These are phyloP conservation scores for Apodemus agrarius DNA, from an alignment of 2,797 vertebrate species.

Conservation along the genomic window DNA sequence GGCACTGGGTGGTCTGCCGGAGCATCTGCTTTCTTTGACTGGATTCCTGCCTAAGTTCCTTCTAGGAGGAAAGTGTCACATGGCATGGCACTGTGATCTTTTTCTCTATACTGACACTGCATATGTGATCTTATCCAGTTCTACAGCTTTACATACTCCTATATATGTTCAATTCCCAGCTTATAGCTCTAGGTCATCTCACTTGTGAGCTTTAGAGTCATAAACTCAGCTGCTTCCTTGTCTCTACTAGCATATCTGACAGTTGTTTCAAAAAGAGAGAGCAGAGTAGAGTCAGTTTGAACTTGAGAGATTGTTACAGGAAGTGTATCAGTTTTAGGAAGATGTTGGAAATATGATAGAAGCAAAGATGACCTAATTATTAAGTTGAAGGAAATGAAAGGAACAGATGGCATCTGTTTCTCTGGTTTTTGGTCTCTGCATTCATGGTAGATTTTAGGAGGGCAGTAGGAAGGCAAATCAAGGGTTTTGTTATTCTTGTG, in stretches of 20 bases:
- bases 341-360: constrained; percentile 47
- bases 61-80: background rate
- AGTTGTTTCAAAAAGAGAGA: constrained; percentile 42
- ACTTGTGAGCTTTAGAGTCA: constrained; percentile 52
- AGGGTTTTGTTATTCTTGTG: constrained; percentile 44
- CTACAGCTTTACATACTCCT: constrained; percentile 34
- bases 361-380: constrained; percentile 54
- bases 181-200: constrained; percentile 25
- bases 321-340: constrained; percentile 46
- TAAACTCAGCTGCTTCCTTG: constrained; percentile 22
- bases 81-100: background rate
- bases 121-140: constrained; percentile 31
- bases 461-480: background rate
- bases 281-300: background rate
- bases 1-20: background rate
- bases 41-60: constrained; percentile 18
- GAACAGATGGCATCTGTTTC: constrained; percentile 24
- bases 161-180: constrained; percentile 32
- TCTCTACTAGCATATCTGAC: constrained; percentile 36
- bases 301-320: background rate
- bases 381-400: constrained; percentile 39
- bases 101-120: background rate
- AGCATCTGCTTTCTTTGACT: constrained; percentile 22
- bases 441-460: constrained; percentile 24
- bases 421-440: constrained; percentile 15